Base-by-base conservation (phyloP, 2,888 invertebrate genomes). In the Apomyelois bistriatella region DNA sequence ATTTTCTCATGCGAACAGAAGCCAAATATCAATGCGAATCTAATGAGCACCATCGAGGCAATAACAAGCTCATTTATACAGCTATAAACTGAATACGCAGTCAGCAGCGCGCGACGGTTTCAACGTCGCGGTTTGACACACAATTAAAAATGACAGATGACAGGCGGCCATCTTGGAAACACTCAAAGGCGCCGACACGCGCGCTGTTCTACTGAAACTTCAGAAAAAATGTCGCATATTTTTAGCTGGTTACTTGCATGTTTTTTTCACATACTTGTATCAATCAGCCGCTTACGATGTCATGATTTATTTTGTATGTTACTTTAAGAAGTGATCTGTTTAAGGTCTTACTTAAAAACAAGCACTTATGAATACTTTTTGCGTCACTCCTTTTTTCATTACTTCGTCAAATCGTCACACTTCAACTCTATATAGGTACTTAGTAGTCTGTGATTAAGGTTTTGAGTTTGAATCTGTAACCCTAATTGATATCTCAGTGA, bases 101-200 rank as follows among this genome's bases (percentile, higher is more conserved):
- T 79, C 82, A 75, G 76, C 72, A 74, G 74, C 75, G 82, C 85
- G 79, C 76, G 68, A 74, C 78, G 71, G 68, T 65, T 62, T 61
- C 68, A 59, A 61, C 57, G 56, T 58, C 62, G 62, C 71, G 75
- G 72, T 82, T 82, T 85, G 88, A 88, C 88, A 86, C 75, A 79
- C 87, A 88, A 88, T 88, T 88, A 88, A 87, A 88, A 88, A 87
- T 88, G 88, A 88, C 87, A 85, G 86, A 88, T 88, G 87, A 83
- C 70, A 64, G 52, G 65, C 50, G 76, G 85, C 86, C 86, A 86
- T 84, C 72, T 86, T 85, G 82, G 59, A 68, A 60, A 53, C 63
- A 70, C 68, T 82, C 82, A 84, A 87, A 83, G 78, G 65, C 62
- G 69, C 82, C 80, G 82, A 54, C 61, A 56, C 57, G 72, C 43